Evolutionary conservation across 2,113 vertebrate genomes (phyloP).

Genomic region (Micronisus gabar): DNA sequence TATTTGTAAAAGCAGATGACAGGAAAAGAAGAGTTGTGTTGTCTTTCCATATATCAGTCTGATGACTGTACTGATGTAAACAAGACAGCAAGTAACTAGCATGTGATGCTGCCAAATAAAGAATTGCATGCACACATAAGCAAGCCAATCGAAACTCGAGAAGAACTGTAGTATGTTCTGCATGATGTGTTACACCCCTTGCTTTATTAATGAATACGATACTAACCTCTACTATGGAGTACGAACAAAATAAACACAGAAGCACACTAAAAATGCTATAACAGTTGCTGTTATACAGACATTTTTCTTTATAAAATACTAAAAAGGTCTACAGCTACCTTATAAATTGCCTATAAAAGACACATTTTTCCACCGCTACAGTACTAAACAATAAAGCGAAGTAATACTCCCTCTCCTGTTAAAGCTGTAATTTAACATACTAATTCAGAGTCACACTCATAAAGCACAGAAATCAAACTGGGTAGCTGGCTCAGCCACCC

Average conservation of each 20-base stretch:
- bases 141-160: not conserved
- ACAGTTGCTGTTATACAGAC: not conserved
- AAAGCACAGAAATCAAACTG: not conserved
- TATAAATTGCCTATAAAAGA: not conserved
- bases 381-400: not conserved
- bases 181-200: not conserved
- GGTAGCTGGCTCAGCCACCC: not conserved
- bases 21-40: not conserved
- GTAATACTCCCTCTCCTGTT: not conserved
- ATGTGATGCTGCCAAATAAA: not conserved
- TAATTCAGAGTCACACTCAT: not conserved
- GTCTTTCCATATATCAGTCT: not conserved
- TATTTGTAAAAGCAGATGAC: not conserved
- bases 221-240: not conserved
- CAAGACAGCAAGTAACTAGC: not conserved
- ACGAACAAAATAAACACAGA: not conserved
- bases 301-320: conserved; percentile 28
- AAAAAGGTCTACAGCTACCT: not conserved
- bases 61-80: not conserved
- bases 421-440: not conserved
- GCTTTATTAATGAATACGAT: not conserved
- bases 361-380: not conserved
- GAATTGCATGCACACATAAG: not conserved
- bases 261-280: not conserved
- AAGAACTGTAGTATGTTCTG: not conserved